phyloP scores from a whole-genome alignment of 2,888 invertebrate genomes.

The Caenorhabditis sp. region DNA sequence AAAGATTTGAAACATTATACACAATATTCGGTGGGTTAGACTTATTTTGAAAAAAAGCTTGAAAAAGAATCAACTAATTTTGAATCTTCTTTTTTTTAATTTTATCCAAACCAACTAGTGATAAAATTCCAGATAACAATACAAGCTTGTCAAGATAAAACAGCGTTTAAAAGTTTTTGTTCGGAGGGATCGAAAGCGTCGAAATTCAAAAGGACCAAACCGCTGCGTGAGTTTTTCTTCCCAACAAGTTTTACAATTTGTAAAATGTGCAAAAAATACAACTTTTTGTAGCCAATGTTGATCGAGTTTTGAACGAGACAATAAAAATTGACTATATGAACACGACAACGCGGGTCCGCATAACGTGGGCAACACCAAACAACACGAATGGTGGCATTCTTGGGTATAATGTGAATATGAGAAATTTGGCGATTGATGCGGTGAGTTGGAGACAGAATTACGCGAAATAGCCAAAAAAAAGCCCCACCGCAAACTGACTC shows the following conservation, averaged over 20 bases:
- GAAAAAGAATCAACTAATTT: neutral
- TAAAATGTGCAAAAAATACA: too few relatives aligned
- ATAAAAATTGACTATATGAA: conserved; percentile 26
- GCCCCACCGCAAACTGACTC: too few relatives aligned
- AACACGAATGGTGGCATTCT: conserved; percentile 88
- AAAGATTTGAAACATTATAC: conserved; percentile 58
- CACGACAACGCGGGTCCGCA: conserved; percentile 10
- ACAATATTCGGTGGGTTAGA: conserved; percentile 51
- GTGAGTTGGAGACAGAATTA: too few relatives aligned
- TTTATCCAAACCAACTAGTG: too few relatives aligned
- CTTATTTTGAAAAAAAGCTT: neutral
- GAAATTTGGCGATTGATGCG: conserved; percentile 4
- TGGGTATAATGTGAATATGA: conserved; percentile 76
- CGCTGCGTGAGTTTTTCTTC: neutral
- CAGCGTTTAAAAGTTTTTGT: conserved; percentile 37
- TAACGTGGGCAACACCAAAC: conserved; percentile 79
- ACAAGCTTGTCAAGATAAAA: conserved; percentile 61
- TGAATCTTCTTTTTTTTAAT: too few relatives aligned
- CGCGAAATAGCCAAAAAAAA: too few relatives aligned
- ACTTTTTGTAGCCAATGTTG: conserved; percentile 31
- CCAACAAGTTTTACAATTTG: too few relatives aligned
- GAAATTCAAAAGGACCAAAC: conserved; percentile 13
- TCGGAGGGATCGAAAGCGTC: conserved; percentile 23
- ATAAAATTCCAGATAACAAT: conserved; percentile 52
- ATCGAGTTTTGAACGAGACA: conserved; percentile 26